Base-by-base conservation (phyloP, 53 echinoderm and acorn worm genomes). In the Henricia sp. region DNA sequence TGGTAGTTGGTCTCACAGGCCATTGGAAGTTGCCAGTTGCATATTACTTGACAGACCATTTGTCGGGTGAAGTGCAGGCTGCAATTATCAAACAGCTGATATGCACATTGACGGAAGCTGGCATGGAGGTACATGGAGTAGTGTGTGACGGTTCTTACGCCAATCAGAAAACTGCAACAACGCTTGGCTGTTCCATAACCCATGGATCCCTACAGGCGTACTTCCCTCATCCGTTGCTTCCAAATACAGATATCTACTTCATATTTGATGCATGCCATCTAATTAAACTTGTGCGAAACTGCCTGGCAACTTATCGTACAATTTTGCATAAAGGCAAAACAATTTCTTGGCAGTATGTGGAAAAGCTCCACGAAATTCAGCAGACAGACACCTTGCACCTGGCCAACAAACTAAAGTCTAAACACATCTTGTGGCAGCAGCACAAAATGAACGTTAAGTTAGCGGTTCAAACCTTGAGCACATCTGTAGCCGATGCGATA, bases 241-340 rank as follows among this genome's bases (percentile, higher is more conserved):
- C 86, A 40, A 51, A 60, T 77, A 67, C 88, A 51, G 89, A 72
- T 36, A 67, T 84, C 30, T 67, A 85, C 26, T 89, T 88, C 39
- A 52, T 92, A 6, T 92, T 92, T 71, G 92, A 92, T 67, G 68
- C 88, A 27, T 77, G 88, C 62, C 91, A 91, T 51, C 78, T 91
- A 5, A 57, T 88, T 0, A 88, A 88, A 37, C 38, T 88, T 30
- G 70, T 84, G 12, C 56, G 85, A 58, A 91, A 91, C 44, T 75
- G 84, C 29, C 41, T 84, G 5, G 91, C 91, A 70, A 90, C 74
- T 8, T 51, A 63, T 37, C 82, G 82, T 14, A 90, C 86, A 70
- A 83, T 84, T 39, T 84, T 58, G 17, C 88, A 76, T 56, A 33
- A 88, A 8, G 80, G 58, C 46, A 51, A 91, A 36, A 23, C 48